Conservation (phyloP, 1,140 invertebrate genomes). For the Aphelenchoides fujianensis region DNA sequence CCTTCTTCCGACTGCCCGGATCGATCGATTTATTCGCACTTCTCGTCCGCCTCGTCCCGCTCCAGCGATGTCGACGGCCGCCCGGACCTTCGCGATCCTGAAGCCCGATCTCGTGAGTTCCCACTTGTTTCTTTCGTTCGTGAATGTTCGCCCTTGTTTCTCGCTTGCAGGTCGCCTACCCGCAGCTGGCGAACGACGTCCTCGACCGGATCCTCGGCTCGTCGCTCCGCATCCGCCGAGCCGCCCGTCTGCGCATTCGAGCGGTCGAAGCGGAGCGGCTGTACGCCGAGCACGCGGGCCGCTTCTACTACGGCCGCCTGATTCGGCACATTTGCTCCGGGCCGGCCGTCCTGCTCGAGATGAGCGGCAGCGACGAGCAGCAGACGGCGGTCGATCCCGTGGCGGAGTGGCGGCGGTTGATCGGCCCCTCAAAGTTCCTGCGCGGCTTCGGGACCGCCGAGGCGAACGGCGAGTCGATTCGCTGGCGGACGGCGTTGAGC, state of each 20-base stretch:
- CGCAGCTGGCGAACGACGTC: not conserved
- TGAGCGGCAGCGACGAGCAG: too few relatives aligned
- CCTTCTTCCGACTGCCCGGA: too few relatives aligned
- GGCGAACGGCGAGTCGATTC: not conserved
- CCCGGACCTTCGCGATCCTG: constrained; percentile 17
- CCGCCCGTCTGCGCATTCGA: not conserved
- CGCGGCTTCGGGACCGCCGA: not conserved
- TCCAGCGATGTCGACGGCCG: too few relatives aligned
- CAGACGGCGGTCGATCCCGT: constrained; percentile 2
- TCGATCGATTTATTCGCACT: too few relatives aligned
- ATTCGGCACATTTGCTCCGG: constrained; percentile 1
- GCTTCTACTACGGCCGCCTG: constrained; percentile 9
- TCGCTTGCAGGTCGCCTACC: constrained; percentile 9
- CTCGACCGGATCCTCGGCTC: not conserved
- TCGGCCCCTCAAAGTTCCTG: constrained; percentile 15
- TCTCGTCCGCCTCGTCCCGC: too few relatives aligned
- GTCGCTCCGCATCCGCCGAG: not conserved
- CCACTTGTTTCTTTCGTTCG: too few relatives aligned
- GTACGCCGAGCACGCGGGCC: constrained; percentile 4
- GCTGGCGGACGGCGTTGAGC: not conserved
- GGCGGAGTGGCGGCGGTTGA: constrained; percentile 6
- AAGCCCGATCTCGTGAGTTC: constrained; percentile 18
- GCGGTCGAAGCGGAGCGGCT: not conserved
- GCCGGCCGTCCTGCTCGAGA: constrained; percentile 8
- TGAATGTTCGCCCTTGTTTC: too few relatives aligned